phyloP scores from a whole-genome alignment of 92 coral and sea anemone species.

The Isaurus tuberculatus region DNA sequence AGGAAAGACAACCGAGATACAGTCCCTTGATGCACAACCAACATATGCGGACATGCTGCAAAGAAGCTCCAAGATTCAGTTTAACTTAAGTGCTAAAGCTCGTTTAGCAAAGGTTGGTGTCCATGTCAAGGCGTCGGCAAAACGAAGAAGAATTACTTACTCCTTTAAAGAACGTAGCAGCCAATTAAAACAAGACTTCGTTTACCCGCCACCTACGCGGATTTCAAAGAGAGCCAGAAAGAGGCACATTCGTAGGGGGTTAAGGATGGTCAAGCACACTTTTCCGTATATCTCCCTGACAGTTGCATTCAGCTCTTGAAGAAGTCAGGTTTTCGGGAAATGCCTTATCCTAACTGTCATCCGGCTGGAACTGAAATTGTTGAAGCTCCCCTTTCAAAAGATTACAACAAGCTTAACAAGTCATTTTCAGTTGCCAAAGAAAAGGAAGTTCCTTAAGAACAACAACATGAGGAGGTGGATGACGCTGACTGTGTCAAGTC shows the following conservation, averaged over 20 bases:
- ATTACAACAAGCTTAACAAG: constrained; percentile 36
- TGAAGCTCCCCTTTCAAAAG: not conserved
- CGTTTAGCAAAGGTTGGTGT: not conserved
- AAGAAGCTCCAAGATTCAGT: not conserved
- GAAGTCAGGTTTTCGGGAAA: constrained; percentile 29
- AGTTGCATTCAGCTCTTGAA: too few relatives aligned
- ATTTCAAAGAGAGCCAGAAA: not conserved
- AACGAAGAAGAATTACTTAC: not conserved
- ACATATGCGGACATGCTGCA: constrained; percentile 24
- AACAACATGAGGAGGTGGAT: constrained; percentile 16
- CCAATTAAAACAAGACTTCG: not conserved
- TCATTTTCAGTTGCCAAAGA: constrained; percentile 7
- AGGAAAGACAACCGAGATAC: not conserved
- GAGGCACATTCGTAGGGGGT: constrained; percentile 33
- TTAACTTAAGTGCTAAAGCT: not conserved
- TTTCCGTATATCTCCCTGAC: constrained; percentile 52
- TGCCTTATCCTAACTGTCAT: constrained; percentile 30
- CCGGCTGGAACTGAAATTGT: constrained; percentile 20
- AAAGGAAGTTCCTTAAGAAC: too few relatives aligned
- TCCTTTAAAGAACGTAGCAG: not conserved
- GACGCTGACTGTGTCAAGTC: not conserved
- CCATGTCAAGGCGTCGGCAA: not conserved
- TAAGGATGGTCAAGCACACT: constrained; percentile 48
- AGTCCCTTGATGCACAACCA: not conserved
- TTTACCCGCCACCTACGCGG: not conserved